These are phyloP conservation scores for Halichoerus grypus DNA, from an alignment of 2,113 vertebrate genomes.

Conservation along the genomic window DNA sequence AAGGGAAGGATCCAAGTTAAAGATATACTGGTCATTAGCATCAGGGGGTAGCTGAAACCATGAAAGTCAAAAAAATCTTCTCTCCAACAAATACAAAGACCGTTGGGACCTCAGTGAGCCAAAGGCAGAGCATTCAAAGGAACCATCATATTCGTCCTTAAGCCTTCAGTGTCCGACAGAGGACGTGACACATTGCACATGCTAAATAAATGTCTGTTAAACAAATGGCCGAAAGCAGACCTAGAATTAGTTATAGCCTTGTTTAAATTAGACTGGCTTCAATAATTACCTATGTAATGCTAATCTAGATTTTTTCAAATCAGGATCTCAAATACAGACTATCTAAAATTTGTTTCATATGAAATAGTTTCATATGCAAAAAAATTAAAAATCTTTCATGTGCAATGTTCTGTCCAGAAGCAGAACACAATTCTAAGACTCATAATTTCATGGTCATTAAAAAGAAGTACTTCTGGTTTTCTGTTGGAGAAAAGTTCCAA, in stretches of 20 bases:
- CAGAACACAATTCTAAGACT: constrained; percentile 46
- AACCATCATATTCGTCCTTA: neutral
- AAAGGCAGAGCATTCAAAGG: neutral
- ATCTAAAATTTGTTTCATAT: constrained; percentile 46
- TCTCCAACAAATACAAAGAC: neutral
- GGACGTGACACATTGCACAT: neutral
- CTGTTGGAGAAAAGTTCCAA: neutral
- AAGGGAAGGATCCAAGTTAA: neutral
- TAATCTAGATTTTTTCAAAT: constrained; percentile 47
- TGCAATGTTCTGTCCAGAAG: constrained; percentile 48
- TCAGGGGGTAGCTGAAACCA: neutral
- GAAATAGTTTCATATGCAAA: constrained; percentile 57
- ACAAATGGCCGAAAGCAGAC: neutral
- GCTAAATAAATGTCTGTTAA: neutral
- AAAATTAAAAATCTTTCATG: constrained; percentile 54
- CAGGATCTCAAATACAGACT: constrained; percentile 7
- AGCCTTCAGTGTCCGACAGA: neutral
- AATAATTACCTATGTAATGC: neutral
- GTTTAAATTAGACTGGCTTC: constrained; percentile 32
- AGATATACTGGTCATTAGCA: neutral
- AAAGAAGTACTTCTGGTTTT: neutral
- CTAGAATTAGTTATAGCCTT: neutral
- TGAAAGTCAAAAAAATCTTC: neutral
- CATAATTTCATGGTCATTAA: constrained; percentile 37
- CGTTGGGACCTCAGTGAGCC: neutral